These are phyloP conservation scores for Sympetrum striolatum DNA, from an alignment of 2,888 invertebrate species.

Conservation along the genomic window DNA sequence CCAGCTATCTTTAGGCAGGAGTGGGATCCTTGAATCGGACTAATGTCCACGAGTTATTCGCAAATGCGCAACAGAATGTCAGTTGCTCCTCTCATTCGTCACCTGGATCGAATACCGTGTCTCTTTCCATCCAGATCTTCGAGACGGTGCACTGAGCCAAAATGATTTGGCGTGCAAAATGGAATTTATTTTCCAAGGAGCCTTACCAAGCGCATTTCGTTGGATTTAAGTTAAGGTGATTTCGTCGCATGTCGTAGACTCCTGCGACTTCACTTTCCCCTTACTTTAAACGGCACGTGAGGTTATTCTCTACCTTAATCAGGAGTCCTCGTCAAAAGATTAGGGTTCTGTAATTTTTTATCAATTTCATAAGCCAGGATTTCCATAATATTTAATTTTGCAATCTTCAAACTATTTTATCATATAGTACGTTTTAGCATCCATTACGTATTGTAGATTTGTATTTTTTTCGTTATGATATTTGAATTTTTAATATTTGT, in stretches of 20 bases:
- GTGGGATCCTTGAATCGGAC: neutral
- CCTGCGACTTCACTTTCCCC: neutral
- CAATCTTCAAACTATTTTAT: no score
- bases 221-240: no score
- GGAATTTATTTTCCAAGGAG: neutral
- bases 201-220: neutral
- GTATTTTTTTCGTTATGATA: no score
- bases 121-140: neutral
- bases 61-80: neutral
- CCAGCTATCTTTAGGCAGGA: neutral
- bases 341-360: no score
- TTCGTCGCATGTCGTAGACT: neutral
- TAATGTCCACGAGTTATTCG: neutral
- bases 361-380: no score
- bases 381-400: no score
- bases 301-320: no score
- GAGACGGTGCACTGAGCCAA: neutral
- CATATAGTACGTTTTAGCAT: no score
- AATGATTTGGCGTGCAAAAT: neutral
- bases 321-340: no score
- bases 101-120: neutral
- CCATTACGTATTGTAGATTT: no score
- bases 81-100: neutral
- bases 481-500: no score
- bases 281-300: neutral